Percentiles rank a stretch among this genome's conserved stretches.
Evolutionary conservation across 2,888 invertebrate genomes (phyloP).

Genomic region (Monopis laevigella): DNA sequence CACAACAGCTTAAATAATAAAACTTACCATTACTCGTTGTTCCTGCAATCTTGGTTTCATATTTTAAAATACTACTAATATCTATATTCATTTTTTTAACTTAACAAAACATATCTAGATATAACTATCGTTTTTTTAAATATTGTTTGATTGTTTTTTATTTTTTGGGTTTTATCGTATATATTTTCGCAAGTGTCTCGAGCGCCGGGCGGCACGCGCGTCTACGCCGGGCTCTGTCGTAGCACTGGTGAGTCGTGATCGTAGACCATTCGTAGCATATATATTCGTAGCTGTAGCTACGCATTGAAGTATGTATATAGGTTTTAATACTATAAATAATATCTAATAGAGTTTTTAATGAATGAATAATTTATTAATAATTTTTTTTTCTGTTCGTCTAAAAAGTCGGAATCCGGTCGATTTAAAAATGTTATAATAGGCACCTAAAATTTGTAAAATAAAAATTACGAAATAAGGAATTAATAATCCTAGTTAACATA

Average conservation of each 20-base stretch:
- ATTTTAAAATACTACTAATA: conserved; percentile 36
- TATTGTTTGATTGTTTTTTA: not conserved
- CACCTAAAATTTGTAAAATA: too few species aligned
- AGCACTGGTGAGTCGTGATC: conserved; percentile 37
- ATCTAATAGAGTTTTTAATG: too few species aligned
- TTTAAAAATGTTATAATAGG: too few species aligned
- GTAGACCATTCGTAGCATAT: not conserved
- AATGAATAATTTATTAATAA: too few species aligned
- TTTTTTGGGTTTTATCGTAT: conserved; percentile 23
- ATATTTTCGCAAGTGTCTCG: conserved; percentile 24
- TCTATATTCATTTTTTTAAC: conserved; percentile 50
- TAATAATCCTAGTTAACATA: too few species aligned
- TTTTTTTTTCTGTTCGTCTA: too few species aligned
- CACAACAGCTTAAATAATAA: too few species aligned
- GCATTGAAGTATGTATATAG: too few species aligned
- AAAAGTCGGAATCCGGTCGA: too few species aligned
- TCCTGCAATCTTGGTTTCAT: conserved; percentile 35
- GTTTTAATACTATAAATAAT: too few species aligned
- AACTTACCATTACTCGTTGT: conserved; percentile 37
- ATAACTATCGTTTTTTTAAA: not conserved
- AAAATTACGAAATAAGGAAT: too few species aligned
- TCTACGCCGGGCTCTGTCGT: conserved; percentile 51
- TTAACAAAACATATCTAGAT: not conserved
- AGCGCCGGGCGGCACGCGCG: conserved; percentile 33
- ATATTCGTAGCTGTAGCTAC: not conserved